Conservation (phyloP, 2,797 vertebrate genomes). For the Lagorchestes hirsutus region DNA sequence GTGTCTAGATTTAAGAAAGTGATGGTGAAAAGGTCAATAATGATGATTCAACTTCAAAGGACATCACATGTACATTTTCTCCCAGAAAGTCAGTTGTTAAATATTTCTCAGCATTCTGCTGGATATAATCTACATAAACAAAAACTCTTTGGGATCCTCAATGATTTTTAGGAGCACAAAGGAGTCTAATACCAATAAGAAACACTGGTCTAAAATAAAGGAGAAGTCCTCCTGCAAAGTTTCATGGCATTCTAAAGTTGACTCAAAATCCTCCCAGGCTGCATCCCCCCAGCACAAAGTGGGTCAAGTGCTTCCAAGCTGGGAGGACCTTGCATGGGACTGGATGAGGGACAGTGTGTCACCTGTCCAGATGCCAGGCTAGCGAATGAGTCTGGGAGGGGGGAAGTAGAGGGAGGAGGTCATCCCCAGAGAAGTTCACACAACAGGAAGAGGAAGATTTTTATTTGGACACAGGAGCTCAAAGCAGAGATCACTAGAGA, state of each 20-base stretch:
- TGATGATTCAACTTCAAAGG: neutral
- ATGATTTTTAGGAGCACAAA: neutral
- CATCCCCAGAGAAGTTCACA: neutral
- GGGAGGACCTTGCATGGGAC: neutral
- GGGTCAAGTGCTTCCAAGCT: neutral
- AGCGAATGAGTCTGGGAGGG: neutral
- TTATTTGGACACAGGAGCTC: neutral
- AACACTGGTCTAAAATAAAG: neutral
- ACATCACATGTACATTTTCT: neutral
- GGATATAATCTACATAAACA: neutral
- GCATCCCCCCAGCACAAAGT: neutral
- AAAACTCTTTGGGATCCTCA: neutral
- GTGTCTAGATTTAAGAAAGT: neutral
- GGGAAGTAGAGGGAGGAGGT: neutral
- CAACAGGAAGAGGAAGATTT: neutral
- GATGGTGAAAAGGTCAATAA: neutral
- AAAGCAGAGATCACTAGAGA: neutral
- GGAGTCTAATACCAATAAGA: neutral
- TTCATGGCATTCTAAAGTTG: neutral
- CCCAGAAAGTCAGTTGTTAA: neutral
- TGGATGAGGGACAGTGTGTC: neutral
- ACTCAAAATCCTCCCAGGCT: neutral
- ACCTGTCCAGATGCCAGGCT: neutral
- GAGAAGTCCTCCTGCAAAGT: neutral
- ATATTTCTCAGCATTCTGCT: neutral